Evolutionary conservation across 2,888 invertebrate genomes (phyloP).

Genomic region (Andricus quercusramuli): DNA sequence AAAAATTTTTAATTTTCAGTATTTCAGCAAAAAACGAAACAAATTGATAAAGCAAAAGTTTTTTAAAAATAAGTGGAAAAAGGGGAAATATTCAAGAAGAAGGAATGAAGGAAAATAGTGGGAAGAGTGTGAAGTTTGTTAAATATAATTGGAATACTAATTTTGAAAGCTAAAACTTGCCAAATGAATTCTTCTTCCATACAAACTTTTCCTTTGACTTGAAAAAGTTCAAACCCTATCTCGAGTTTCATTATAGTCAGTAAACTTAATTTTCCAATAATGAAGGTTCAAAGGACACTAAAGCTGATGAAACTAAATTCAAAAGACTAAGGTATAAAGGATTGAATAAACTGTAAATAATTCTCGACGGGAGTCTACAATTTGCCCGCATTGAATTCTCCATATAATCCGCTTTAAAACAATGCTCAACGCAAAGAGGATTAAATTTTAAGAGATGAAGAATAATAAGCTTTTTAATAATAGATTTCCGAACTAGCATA

Average conservation of each 20-base stretch:
- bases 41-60: too few species aligned
- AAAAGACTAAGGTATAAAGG: neutral
- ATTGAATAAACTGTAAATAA: slow-evolving; percentile 32
- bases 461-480: slow-evolving; percentile 12
- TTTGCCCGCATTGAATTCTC: slow-evolving; percentile 16
- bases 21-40: too few species aligned
- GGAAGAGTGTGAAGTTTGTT: too few species aligned
- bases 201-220: neutral
- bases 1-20: too few species aligned
- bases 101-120: too few species aligned
- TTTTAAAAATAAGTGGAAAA: too few species aligned
- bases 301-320: slow-evolving; percentile 29
- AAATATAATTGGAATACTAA: neutral
- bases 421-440: slow-evolving; percentile 35
- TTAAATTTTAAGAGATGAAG: slow-evolving; percentile 5
- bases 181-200: neutral
- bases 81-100: too few species aligned
- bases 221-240: neutral
- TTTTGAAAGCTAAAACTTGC: neutral
- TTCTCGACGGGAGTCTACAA: neutral
- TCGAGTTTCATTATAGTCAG: neutral
- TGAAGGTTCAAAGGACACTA: slow-evolving; percentile 6
- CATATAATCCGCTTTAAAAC: slow-evolving; percentile 26
- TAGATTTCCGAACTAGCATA: neutral
- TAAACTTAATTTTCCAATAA: slow-evolving; percentile 30